Conservation (phyloP, 2,113 vertebrate species). For the Cyanoderma ruficeps region DNA sequence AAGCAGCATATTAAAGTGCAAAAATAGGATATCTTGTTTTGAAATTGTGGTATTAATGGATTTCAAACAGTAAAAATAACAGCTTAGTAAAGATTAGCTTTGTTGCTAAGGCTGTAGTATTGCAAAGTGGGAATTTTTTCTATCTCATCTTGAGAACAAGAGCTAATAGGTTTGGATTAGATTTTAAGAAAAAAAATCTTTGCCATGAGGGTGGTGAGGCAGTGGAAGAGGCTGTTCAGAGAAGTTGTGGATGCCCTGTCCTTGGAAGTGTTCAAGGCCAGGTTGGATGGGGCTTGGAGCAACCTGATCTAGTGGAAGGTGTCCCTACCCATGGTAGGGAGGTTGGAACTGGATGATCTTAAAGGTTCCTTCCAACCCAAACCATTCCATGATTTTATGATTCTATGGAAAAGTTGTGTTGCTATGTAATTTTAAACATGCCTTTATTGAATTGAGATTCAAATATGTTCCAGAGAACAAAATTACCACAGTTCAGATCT, state of each 20-base stretch:
- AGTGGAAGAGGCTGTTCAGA: neutral
- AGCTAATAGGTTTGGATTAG: neutral
- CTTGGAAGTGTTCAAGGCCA: neutral
- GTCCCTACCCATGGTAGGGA: neutral
- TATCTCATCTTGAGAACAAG: neutral
- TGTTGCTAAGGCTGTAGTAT: neutral
- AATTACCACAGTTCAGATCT: neutral
- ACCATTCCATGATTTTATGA: neutral
- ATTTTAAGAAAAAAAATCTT: neutral
- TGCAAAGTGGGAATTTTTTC: neutral
- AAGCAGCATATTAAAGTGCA: neutral
- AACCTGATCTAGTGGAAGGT: neutral
- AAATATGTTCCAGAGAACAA: neutral
- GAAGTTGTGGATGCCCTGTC: neutral
- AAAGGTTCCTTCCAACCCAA: neutral
- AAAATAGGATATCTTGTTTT: neutral
- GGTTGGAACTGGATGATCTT: neutral
- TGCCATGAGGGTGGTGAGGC: neutral
- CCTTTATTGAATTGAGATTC: conserved; percentile 1
- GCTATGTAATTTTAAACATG: neutral
- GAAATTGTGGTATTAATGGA: neutral
- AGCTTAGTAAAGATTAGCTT: neutral
- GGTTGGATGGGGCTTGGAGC: neutral
- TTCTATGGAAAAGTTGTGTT: neutral
- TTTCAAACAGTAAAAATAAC: neutral